Evolutionary conservation across 2,888 invertebrate genomes (phyloP), one percentile per base, ranked within the genome.

Genomic region (Nemapogon koenigi): DNA sequence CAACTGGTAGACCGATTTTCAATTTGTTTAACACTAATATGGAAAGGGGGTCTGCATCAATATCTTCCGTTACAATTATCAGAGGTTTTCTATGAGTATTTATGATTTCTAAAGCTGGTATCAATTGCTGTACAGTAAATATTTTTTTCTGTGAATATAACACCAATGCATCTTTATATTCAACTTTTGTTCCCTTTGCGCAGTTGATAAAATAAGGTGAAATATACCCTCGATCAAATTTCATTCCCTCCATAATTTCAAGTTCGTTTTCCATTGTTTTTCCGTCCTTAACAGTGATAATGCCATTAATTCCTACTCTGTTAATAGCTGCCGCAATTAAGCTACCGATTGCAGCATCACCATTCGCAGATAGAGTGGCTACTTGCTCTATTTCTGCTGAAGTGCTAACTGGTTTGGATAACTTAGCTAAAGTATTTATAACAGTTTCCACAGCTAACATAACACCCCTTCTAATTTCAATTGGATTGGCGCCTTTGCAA

Each of bases 141-240:
- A 99, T 97, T 75, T 99, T 99, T 81, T 98, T 98, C 68, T 99
- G 96, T 39, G 93, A 93, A 51, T 96, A 87, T 26, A 99, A 81
- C 29, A 99, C 67, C 13, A 96, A 78, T 7, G 94, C 93, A 68
- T 99, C 95, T 71, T 94, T 94, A 62, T 93, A 99, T 78, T 99
- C 98, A 35, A 95, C 92, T 78, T 91, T 97, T 11, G 95, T 94
- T 29, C 96, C 97, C 82, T 99, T 99, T n/a, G 89, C 80, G 3
- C 96, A 92, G 66, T 98, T 99, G 48, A 99, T 97, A 66, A 99
- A 99, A 65, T 98, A 99, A 0, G 99, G 98, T 3, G 98, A 99
- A 58, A 99, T 94, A 70, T 93, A 99, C 30, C 99, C 99, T 43
- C 97, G 85, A 57, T 99, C 98, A 70, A 99, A 97, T 72, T 96